Evolutionary conservation across 2,797 vertebrate genomes (phyloP).

Genomic region (Megaceryle alcyon): DNA sequence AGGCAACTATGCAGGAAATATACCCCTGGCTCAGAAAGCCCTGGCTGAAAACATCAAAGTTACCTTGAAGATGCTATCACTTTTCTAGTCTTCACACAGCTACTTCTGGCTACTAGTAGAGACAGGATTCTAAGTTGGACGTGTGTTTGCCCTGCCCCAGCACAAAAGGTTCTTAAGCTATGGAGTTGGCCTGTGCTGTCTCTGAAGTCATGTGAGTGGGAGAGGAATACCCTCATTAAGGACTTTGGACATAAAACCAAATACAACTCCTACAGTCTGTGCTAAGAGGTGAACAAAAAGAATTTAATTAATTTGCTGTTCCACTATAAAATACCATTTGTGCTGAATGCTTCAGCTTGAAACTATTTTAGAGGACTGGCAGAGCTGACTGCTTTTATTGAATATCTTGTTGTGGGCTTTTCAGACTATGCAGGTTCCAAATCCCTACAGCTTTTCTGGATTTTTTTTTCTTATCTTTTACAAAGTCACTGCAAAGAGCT

Average conservation of each 20-base stretch:
- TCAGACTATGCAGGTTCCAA: not conserved
- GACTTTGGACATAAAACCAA: not conserved
- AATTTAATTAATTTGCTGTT: not conserved
- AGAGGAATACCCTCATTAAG: not conserved
- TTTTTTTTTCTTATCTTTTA: not conserved
- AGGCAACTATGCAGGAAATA: not conserved
- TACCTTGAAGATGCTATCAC: not conserved
- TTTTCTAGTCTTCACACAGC: not conserved
- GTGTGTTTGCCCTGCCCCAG: not conserved
- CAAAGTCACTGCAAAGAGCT: not conserved
- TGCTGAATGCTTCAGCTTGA: not conserved
- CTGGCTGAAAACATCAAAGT: not conserved
- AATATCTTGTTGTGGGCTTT: not conserved
- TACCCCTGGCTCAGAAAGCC: not conserved
- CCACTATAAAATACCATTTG: not conserved
- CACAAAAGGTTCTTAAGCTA: not conserved
- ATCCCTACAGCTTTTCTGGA: not conserved
- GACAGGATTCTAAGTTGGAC: not conserved
- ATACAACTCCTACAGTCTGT: not conserved
- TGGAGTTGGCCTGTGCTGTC: not conserved
- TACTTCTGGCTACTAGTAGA: not conserved
- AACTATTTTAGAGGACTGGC: not conserved
- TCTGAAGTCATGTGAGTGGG: not conserved
- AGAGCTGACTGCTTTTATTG: not conserved
- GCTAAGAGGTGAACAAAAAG: not conserved